Percentiles rank a stretch among this genome's conserved stretches.
These are phyloP conservation scores for Chrysemys picta DNA, from an alignment of 2,113 vertebrate species.

Conservation along the genomic window DNA sequence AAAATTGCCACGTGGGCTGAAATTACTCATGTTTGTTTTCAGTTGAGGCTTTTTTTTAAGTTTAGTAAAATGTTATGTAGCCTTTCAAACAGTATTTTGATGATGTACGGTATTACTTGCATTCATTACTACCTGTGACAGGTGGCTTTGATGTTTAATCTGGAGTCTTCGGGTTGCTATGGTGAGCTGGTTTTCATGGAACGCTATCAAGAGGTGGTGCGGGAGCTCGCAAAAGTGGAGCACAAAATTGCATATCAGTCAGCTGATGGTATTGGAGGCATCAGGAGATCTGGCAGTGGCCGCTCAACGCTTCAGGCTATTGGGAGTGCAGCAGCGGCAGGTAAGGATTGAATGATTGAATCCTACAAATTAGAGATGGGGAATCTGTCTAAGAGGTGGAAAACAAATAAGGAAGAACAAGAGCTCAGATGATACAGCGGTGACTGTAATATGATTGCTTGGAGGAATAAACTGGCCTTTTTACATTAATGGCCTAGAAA, in stretches of 20 bases:
- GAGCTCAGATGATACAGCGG: neutral
- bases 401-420: neutral
- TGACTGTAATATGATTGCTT: neutral
- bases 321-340: conserved; percentile 94
- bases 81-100: neutral
- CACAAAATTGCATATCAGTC: conserved; percentile 92
- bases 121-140: conserved; percentile 48
- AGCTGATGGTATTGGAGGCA: conserved; percentile 68
- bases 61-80: neutral
- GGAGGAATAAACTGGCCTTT: neutral
- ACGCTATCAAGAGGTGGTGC: conserved; percentile 88
- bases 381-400: neutral
- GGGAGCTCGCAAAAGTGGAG: conserved; percentile 90
- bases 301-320: conserved; percentile 93
- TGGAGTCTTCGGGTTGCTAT: conserved; percentile 84
- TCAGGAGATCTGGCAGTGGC: conserved; percentile 85
- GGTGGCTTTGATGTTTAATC: conserved; percentile 91
- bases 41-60: neutral
- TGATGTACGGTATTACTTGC: neutral
- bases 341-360: conserved; percentile 68
- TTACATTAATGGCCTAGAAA: neutral
- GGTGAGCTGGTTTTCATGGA: conserved; percentile 95
- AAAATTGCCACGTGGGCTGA: neutral
- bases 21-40: neutral
- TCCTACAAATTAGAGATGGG: too few species aligned